A percentile compares a stretch with the other conserved stretches of the same genome.
Evolutionary conservation across 2,888 invertebrate genomes (phyloP).

Genomic region (Harpagoxenus sublaevis): DNA sequence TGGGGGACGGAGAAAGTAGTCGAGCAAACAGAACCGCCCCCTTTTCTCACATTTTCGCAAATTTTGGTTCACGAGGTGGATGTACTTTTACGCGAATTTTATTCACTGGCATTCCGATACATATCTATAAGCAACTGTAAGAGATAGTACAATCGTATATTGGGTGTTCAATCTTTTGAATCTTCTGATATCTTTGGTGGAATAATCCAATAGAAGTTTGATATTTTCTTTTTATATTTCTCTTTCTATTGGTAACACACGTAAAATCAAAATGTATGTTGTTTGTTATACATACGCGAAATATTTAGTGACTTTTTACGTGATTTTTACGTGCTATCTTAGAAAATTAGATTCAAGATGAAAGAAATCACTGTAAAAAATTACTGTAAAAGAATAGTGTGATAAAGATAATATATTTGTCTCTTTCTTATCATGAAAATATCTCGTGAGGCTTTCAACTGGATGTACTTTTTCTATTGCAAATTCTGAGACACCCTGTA

Average conservation of each 20-base stretch:
- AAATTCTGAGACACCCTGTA: slow-evolving; percentile 43
- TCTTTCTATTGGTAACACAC: not conserved
- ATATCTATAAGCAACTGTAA: slow-evolving; percentile 6
- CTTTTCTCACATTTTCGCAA: slow-evolving; percentile 55
- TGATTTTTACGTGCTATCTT: not conserved
- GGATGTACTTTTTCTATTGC: slow-evolving; percentile 3
- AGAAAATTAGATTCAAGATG: not conserved
- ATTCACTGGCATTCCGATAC: slow-evolving; percentile 3
- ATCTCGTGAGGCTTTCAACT: not conserved
- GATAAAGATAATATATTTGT: not conserved
- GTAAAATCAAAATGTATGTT: not conserved
- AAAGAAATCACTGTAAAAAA: not conserved
- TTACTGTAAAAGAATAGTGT: not conserved
- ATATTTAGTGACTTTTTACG: not conserved
- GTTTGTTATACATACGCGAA: not conserved
- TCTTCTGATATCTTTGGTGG: not conserved
- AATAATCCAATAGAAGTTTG: not conserved
- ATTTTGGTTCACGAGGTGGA: slow-evolving; percentile 38
- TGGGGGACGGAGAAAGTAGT: slow-evolving; percentile 40
- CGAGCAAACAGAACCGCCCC: slow-evolving; percentile 34
- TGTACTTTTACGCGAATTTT: slow-evolving; percentile 27
- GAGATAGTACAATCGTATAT: not conserved
- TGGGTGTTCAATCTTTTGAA: slow-evolving; percentile 13
- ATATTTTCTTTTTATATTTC: not conserved
- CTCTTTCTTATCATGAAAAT: not conserved